Evolutionary conservation across 2,888 invertebrate species (phyloP).

Genomic region (Laothoe populi): DNA sequence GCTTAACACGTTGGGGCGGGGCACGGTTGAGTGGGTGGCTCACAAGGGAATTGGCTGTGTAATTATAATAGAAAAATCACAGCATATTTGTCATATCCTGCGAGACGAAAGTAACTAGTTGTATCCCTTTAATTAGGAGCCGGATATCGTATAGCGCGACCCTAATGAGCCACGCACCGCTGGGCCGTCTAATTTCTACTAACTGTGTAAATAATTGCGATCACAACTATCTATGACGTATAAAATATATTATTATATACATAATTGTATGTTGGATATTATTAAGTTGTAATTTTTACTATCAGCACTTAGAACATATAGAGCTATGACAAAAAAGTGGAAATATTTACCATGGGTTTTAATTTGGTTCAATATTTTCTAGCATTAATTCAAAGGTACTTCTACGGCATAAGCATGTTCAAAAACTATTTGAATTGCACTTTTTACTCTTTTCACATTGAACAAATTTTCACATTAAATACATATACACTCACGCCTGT

Average conservation of each 20-base stretch:
- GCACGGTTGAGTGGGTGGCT: neutral
- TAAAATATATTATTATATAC: neutral
- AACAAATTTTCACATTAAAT: too few species aligned
- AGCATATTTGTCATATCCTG: slow-evolving; percentile 63
- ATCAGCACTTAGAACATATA: neutral
- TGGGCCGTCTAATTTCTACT: slow-evolving; percentile 46
- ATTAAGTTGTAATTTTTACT: neutral
- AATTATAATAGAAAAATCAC: slow-evolving; percentile 59
- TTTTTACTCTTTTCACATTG: too few species aligned
- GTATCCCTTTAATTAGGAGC: slow-evolving; percentile 69
- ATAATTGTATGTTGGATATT: neutral
- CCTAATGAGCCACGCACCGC: slow-evolving; percentile 71
- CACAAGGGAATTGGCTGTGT: neutral
- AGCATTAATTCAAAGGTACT: too few species aligned
- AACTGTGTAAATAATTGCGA: slow-evolving; percentile 20
- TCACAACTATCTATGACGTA: neutral
- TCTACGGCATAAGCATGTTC: too few species aligned
- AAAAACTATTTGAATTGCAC: too few species aligned
- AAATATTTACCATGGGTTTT: too few species aligned
- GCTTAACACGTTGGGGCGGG: slow-evolving; percentile 28
- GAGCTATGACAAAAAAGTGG: too few species aligned
- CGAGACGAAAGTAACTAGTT: slow-evolving; percentile 57
- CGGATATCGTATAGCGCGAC: slow-evolving; percentile 63
- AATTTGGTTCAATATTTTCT: too few species aligned
- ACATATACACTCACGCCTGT: too few species aligned